A percentile compares a stretch with the other conserved stretches of the same genome.
Conservation (phyloP, 1,140 invertebrate genomes). For the Pissodes strobi region DNA sequence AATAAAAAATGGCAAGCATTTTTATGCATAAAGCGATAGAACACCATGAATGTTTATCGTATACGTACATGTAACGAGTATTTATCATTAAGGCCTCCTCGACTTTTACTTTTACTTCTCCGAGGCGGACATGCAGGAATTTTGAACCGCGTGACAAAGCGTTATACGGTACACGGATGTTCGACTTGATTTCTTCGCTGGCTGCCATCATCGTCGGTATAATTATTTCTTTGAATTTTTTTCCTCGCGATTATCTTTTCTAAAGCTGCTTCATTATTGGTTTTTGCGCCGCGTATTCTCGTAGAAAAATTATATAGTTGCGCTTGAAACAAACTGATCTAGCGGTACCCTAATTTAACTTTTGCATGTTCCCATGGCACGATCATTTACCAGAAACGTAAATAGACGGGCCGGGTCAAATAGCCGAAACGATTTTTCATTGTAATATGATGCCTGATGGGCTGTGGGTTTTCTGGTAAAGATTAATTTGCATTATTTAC, state of each 20-base stretch:
- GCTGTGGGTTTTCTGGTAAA: no score
- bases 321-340: not conserved
- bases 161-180: slow-evolving; percentile 6
- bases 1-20: not conserved
- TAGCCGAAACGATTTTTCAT: not conserved
- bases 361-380: slow-evolving; percentile 21
- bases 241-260: not conserved
- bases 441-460: no score
- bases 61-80: not conserved
- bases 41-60: not conserved
- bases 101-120: slow-evolving; percentile 7
- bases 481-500: no score
- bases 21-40: not conserved
- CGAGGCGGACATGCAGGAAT: slow-evolving; percentile 13
- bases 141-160: slow-evolving; percentile 10
- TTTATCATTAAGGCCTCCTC: slow-evolving; percentile 5
- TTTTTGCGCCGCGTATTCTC: no score
- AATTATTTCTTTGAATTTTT: slow-evolving; percentile 2
- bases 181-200: slow-evolving; percentile 6
- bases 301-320: slow-evolving; percentile 10
- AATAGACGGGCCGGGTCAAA: not conserved
- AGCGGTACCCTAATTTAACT: slow-evolving; percentile 18
- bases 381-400: slow-evolving; percentile 7
- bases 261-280: slow-evolving; percentile 14
- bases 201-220: not conserved